These are phyloP conservation scores for Chrysaora quinquecirrha DNA, from an alignment of 30 jellyfish, hydroid and myxozoan species.

Conservation along the genomic window DNA sequence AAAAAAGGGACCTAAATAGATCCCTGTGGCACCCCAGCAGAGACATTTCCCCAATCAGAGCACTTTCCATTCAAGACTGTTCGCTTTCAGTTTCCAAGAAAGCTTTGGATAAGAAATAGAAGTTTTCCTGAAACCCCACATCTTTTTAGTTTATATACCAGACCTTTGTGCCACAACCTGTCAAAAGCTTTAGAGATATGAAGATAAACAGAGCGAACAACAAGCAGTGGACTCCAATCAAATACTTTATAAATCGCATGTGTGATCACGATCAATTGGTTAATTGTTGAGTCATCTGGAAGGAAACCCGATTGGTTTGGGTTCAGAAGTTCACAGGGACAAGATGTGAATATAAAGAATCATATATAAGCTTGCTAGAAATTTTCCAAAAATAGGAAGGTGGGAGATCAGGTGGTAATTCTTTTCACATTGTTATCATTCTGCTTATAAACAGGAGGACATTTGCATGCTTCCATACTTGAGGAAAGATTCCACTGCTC, in stretches of 20 bases:
- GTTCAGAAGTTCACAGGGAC: not conserved
- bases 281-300: constrained; percentile 8
- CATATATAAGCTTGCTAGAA: not conserved
- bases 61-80: not conserved
- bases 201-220: not conserved
- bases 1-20: not conserved
- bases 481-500: constrained; percentile 51
- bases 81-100: constrained; percentile 4
- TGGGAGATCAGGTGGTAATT: constrained; percentile 45
- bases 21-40: not conserved
- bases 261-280: not conserved
- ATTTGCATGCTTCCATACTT: constrained; percentile 61
- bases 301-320: not conserved
- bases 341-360: not conserved
- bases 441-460: constrained; percentile 53
- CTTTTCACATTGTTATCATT: constrained; percentile 40
- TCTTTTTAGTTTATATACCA: not conserved
- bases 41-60: constrained; percentile 1
- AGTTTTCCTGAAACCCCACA: not conserved
- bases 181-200: not conserved
- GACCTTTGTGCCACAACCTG: constrained; percentile 2
- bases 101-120: not conserved
- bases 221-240: constrained; percentile 2
- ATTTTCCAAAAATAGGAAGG: constrained; percentile 41
- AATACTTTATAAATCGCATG: not conserved